A percentile compares a stretch with the other conserved stretches of the same genome.
Evolutionary conservation across 2,797 vertebrate genomes (phyloP).

Genomic region (Myripristis murdjan): DNA sequence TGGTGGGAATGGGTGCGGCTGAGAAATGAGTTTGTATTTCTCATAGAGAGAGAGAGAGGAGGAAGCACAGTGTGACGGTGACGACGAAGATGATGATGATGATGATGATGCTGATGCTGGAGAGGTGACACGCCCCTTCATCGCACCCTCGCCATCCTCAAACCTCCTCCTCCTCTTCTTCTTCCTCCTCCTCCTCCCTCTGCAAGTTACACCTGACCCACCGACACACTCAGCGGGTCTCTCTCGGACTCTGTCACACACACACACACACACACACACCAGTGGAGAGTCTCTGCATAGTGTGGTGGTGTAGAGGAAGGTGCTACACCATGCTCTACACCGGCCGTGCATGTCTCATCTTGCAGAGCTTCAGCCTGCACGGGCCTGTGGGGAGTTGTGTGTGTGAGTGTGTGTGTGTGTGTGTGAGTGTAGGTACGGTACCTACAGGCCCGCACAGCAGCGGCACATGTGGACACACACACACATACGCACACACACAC

Average conservation of each 20-base stretch:
- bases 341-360: slow-evolving; percentile 9
- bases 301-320: neutral
- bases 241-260: slow-evolving; percentile 9
- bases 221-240: slow-evolving; percentile 35
- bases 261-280: neutral
- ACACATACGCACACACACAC: slow-evolving; percentile 6
- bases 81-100: slow-evolving; percentile 40
- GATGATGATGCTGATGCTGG: slow-evolving; percentile 38
- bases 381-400: slow-evolving; percentile 33
- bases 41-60: slow-evolving; percentile 8
- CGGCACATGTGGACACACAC: slow-evolving; percentile 3
- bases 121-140: slow-evolving; percentile 62
- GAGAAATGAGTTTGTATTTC: slow-evolving; percentile 29
- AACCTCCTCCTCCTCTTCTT: no score
- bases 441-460: slow-evolving; percentile 22
- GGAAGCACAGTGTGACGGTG: slow-evolving; percentile 15
- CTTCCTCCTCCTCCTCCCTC: slow-evolving; percentile 21
- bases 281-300: slow-evolving; percentile 17
- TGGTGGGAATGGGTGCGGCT: slow-evolving; percentile 24
- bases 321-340: slow-evolving; percentile 18
- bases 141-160: slow-evolving; percentile 21
- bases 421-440: slow-evolving; percentile 23
- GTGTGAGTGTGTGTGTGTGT: slow-evolving; percentile 7
- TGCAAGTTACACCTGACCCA: slow-evolving; percentile 58
- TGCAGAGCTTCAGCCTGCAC: slow-evolving; percentile 31